A percentile compares a stretch with the other conserved stretches of the same genome.
Conservation (phyloP, 2,888 invertebrate genomes). For the Drosophila nigricruria region DNA sequence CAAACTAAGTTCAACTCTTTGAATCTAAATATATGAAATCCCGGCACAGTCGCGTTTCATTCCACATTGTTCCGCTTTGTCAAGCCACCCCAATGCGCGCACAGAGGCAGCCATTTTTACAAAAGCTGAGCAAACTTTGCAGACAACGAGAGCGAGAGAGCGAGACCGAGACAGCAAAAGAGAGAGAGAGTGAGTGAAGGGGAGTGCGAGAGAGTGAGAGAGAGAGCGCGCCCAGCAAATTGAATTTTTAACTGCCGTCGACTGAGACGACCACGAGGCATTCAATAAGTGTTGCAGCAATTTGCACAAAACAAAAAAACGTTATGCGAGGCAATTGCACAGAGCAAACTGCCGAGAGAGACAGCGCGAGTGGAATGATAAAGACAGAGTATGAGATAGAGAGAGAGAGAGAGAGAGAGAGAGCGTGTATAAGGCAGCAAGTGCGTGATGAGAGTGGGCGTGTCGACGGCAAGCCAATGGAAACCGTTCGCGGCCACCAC, state of each 20-base stretch:
- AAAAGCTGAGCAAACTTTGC: conserved; percentile 75
- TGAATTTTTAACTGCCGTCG: conserved; percentile 82
- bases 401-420: conserved; percentile 2
- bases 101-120: conserved; percentile 80
- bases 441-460: conserved; percentile 52
- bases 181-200: conserved; percentile 5
- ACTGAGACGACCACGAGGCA: conserved; percentile 80
- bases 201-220: conserved; percentile 12
- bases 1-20: neutral
- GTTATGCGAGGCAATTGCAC: conserved; percentile 73
- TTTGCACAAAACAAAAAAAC: conserved; percentile 79
- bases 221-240: conserved; percentile 54
- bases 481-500: conserved; percentile 32
- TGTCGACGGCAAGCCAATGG: conserved; percentile 65
- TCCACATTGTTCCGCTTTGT: conserved; percentile 50
- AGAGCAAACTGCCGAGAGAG: conserved; percentile 32
- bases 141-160: conserved; percentile 52
- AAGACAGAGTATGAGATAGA: conserved; percentile 9
- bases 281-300: conserved; percentile 82
- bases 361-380: conserved; percentile 15
- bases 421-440: neutral
- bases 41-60: conserved; percentile 39
- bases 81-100: conserved; percentile 53
- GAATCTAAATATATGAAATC: conserved; percentile 26
- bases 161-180: conserved; percentile 14